Percentiles rank a stretch among this genome's conserved stretches.
Evolutionary conservation across 2,888 invertebrate genomes (phyloP).

Genomic region (Ophraella communa): DNA sequence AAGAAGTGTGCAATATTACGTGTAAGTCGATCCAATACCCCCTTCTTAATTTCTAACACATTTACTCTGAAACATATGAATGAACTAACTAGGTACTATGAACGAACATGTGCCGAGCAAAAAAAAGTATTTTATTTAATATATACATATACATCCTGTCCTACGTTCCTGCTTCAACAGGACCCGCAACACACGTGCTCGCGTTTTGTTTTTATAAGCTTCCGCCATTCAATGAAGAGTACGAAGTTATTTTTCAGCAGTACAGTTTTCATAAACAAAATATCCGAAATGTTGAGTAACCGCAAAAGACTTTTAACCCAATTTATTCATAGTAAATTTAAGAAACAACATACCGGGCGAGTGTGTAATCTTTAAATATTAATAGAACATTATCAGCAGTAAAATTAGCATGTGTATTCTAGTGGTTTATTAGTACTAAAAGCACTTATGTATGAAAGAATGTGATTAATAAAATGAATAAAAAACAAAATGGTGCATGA

Average conservation of each 20-base stretch:
- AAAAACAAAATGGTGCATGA: no score
- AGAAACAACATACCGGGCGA: not conserved
- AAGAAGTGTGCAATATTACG: not conserved
- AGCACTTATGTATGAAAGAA: no score
- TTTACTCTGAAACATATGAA: conserved; percentile 4
- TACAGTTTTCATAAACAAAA: conserved; percentile 1
- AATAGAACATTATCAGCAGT: no score
- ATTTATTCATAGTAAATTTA: not conserved
- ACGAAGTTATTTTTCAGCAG: conserved; percentile 9
- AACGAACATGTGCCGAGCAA: conserved; percentile 28
- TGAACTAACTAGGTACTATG: conserved; percentile 8
- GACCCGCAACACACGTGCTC: conserved; percentile 51
- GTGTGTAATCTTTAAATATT: no score
- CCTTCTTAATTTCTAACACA: not conserved
- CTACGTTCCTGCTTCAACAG: conserved; percentile 36
- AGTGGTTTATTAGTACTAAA: no score
- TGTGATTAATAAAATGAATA: no score
- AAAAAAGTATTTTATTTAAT: conserved; percentile 34
- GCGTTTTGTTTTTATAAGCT: conserved; percentile 6
- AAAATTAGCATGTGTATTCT: no score
- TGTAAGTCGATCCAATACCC: not conserved
- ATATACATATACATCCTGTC: conserved; percentile 43
- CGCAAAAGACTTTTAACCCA: conserved; percentile 12
- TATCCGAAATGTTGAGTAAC: conserved; percentile 17
- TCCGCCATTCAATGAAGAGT: conserved; percentile 12